Evolutionary conservation across 2,797 vertebrate genomes (phyloP), one percentile per base, ranked within the genome.

Genomic region (Buceros bicornis): DNA sequence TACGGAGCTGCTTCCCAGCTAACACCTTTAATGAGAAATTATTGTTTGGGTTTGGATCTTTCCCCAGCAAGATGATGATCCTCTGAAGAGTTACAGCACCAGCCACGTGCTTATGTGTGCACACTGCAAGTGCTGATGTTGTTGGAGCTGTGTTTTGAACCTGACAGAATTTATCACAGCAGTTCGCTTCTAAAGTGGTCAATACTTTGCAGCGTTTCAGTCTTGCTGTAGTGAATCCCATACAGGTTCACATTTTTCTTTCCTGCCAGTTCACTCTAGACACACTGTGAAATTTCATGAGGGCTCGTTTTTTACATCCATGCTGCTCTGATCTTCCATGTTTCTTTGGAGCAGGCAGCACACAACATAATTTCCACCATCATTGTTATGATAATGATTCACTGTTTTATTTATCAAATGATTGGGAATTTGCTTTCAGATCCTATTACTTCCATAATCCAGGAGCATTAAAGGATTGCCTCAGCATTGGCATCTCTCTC

Each of bases 21-120:
- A 88, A 82, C 35, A 66, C 20, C 29, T 74, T 84, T 64, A 95
- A 92, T 81, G 64, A 93, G 76, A 70, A 90, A 10, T 70, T 82
- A 88, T 84, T 86, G 5, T 43, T 69, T 84, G 79, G 61, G 31
- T 82, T 92, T 93, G 94, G 62, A n/a, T 87, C 60, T 91, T 83
- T 20, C 21, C 60, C 20, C 76, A 93, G 81, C 60, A 22, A 16
- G 74, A 35, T 43, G 45, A 33, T 50, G 89, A 13, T 58, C 42
- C 62, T 91, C 65, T 80, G 85, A 53, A 60, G 86, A 83, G 70
- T 31, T 79, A n/a, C 31, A 77, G 87, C 71, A 56, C 62, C 64
- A 87, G 53, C 51, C 26, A 12, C 8, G 15, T 47, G 60, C 69
- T 43, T 14, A 2, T 28, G 53, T 71, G 64, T 62, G 86, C 26